Conservation (phyloP, 2,888 invertebrate species). For the Drosophila meridionalis region DNA sequence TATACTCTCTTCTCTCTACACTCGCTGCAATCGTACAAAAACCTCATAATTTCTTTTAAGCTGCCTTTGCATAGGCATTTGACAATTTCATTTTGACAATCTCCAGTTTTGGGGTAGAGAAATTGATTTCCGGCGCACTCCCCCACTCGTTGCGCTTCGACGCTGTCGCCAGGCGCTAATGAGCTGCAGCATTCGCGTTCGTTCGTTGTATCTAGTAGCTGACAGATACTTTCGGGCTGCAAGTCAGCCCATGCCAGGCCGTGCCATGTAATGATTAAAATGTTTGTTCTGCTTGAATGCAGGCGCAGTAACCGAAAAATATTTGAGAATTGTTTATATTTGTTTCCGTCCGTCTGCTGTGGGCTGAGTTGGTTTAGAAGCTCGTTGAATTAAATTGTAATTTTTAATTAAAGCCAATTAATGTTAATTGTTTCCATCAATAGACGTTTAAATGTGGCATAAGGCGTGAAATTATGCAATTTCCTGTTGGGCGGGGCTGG, state of each 20-base stretch:
- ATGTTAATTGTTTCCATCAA: constrained; percentile 59
- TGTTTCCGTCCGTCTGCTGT: constrained; percentile 29
- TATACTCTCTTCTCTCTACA: not conserved
- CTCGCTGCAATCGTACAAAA: constrained; percentile 17
- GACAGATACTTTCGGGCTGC: constrained; percentile 64
- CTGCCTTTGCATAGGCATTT: constrained; percentile 16
- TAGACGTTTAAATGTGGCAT: constrained; percentile 55
- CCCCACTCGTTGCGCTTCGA: constrained; percentile 66
- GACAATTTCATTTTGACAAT: constrained; percentile 36
- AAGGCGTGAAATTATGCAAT: constrained; percentile 69
- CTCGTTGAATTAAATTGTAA: constrained; percentile 67
- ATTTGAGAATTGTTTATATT: constrained; percentile 35
- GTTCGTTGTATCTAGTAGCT: constrained; percentile 50
- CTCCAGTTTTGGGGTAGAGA: constrained; percentile 14
- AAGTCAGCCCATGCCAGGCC: constrained; percentile 38
- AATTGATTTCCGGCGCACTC: constrained; percentile 74
- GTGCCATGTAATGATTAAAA: constrained; percentile 60
- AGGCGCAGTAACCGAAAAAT: constrained; percentile 32
- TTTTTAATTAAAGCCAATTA: constrained; percentile 73
- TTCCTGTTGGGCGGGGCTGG: constrained; percentile 52
- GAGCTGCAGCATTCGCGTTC: constrained; percentile 70
- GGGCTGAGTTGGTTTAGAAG: constrained; percentile 12
- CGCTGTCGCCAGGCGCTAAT: constrained; percentile 74
- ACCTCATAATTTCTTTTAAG: constrained; percentile 55
- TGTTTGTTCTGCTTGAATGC: constrained; percentile 76